Base-by-base conservation (phyloP, 2,888 invertebrate genomes). In the Cataglyphis albicans region DNA sequence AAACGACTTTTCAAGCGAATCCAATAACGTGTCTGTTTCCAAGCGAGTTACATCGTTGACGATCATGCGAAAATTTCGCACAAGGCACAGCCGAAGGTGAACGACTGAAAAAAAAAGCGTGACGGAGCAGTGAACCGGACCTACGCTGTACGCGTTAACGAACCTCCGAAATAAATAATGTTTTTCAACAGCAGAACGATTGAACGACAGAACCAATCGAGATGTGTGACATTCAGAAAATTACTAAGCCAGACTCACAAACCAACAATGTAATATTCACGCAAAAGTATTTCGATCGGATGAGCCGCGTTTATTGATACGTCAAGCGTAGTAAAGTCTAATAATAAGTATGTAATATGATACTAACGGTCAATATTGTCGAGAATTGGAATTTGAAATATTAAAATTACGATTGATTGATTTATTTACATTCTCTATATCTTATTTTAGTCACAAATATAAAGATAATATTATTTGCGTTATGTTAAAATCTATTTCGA, bases 111-210 rank as follows among this genome's bases (percentile, higher is more conserved):
- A 68, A 80, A 82, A 81, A 82, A 63, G 15, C 35, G 63, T 55
- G 52, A 57, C 21, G 32, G 74, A 75, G 38, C 57, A 52, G 52
- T 41, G 81, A 84, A 84, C 76, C 78, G 81, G 61, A 84, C 67
- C 76, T 82, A 81, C 59, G 38, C 68, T 18, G 29, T 55, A 59
- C 7, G 55, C 52, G 68, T 44, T 59, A 72, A 82, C 84, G 84
- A 84, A 83, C 74, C 82, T 88, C 81, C 63, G 84, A 88, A 89
- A 85, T 82, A 87, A 85, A 86, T 86, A 87, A 83, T 68, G 63
- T 52, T 61, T n/a, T 57, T n/a, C 57, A 67, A 6, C 21, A 48
- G 38, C 15, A 15, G 55, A 81, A 21, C 72, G 48, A 63, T 32
- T 64, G 41, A 68, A 48, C 48, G 65, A 3, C 64, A 61, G 59